Evolutionary conservation across 2,113 vertebrate species (phyloP).

Genomic region (Peromyscus californicus): DNA sequence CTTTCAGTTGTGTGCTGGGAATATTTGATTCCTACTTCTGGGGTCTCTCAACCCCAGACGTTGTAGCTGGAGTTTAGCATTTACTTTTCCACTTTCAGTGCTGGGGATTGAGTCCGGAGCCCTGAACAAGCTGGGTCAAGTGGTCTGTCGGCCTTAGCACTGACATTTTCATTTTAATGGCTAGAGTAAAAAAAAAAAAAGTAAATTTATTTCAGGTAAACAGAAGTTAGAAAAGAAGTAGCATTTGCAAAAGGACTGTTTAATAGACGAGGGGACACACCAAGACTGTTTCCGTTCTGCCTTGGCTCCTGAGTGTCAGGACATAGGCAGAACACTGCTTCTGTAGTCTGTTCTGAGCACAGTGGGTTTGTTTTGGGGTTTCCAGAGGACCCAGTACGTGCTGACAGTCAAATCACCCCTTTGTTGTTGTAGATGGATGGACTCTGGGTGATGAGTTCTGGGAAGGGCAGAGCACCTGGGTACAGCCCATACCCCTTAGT

Average conservation of each 20-base stretch:
- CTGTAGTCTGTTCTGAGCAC: not conserved
- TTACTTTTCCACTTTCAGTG: not conserved
- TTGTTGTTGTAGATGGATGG: not conserved
- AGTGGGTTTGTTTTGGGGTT: not conserved
- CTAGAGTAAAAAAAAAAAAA: not conserved
- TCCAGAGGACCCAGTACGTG: not conserved
- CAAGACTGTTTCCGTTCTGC: not conserved
- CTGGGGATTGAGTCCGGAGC: not conserved
- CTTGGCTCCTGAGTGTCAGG: not conserved
- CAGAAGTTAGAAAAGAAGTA: slow-evolving; percentile 28
- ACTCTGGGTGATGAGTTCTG: not conserved
- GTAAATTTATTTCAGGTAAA: slow-evolving; percentile 24
- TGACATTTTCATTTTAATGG: slow-evolving; percentile 41
- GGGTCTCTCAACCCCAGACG: not conserved
- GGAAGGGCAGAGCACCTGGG: not conserved
- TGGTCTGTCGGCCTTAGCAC: not conserved
- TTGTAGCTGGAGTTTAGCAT: not conserved
- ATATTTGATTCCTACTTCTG: not conserved
- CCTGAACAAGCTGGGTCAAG: not conserved
- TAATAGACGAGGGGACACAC: not conserved
- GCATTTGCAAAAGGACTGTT: not conserved
- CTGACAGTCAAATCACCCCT: not conserved
- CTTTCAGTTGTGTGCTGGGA: not conserved
- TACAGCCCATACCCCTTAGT: not conserved
- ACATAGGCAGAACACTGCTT: not conserved